Evolutionary conservation across 2,888 invertebrate genomes (phyloP).

Genomic region (Drosophila subsilvestris): DNA sequence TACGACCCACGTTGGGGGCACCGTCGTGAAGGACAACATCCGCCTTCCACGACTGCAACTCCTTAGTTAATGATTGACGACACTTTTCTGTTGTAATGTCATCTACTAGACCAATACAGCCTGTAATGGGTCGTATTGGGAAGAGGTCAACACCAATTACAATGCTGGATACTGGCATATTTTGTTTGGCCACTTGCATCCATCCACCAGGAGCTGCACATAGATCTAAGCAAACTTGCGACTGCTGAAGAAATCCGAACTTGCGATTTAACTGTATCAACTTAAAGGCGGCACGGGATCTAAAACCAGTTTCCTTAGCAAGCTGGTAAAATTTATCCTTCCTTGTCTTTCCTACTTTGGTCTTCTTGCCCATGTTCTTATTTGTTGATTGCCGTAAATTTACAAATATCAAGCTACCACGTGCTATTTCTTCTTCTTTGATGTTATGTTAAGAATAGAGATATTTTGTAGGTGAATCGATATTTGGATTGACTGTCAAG

Average conservation of each 20-base stretch:
- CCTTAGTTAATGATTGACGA: conserved; percentile 90
- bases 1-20: conserved; percentile 98
- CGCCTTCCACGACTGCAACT: conserved; percentile 97
- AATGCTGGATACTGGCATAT: conserved; percentile 98
- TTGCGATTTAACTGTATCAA: conserved; percentile 98
- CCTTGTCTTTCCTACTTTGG: conserved; percentile 98
- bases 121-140: conserved; percentile 95
- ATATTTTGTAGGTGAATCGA: neutral
- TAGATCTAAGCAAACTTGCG: conserved; percentile 97
- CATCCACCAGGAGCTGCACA: conserved; percentile 99
- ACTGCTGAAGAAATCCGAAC: conserved; percentile 97
- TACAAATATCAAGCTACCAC: neutral
- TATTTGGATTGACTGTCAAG: neutral
- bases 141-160: conserved; percentile 98
- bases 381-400: conserved; percentile 58
- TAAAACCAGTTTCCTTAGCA: conserved; percentile 98
- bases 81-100: conserved; percentile 99
- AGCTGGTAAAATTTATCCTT: conserved; percentile 99
- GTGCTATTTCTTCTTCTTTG: neutral
- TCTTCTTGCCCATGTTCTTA: conserved; percentile 94
- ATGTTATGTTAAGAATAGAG: neutral
- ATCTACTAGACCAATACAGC: conserved; percentile 94
- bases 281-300: conserved; percentile 99
- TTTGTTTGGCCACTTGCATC: conserved; percentile 99
- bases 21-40: conserved; percentile 99